Percentiles rank a stretch among this genome's conserved stretches.
Conservation (phyloP, 2,113 vertebrate species). For the Dicerorhinus sumatrensis region DNA sequence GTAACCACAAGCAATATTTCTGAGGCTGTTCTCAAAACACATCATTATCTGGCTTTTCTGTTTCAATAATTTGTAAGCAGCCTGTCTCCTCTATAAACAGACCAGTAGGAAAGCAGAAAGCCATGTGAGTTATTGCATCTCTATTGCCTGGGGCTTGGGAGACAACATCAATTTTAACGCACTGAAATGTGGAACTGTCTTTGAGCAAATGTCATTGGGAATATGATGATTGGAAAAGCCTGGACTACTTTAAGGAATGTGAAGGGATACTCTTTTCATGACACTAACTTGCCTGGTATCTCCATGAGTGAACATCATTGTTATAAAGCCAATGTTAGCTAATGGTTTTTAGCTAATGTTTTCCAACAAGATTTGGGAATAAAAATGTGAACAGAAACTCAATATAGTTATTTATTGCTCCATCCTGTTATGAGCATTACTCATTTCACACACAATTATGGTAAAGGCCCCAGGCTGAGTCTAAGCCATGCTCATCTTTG, state of each 20-base stretch:
- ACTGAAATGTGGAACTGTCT: neutral
- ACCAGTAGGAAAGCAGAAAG: neutral
- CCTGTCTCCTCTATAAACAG: neutral
- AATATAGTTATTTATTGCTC: neutral
- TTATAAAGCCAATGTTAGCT: conserved; percentile 35
- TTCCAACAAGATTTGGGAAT: neutral
- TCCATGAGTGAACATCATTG: neutral
- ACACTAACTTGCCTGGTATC: neutral
- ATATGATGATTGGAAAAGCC: neutral
- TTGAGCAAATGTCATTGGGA: neutral
- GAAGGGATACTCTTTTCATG: neutral
- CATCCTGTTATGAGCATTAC: neutral
- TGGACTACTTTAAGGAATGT: neutral
- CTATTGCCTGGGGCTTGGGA: neutral
- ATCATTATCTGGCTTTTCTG: conserved; percentile 37
- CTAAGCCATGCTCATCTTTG: neutral
- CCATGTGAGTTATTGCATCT: neutral
- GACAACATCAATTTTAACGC: neutral
- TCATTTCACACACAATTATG: neutral
- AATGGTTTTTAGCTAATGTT: conserved; percentile 31
- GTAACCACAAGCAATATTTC: neutral
- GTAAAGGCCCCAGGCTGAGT: neutral
- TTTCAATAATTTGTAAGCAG: conserved; percentile 60
- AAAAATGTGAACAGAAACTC: neutral
- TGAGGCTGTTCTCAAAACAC: neutral